Percentiles rank a stretch among this genome's conserved stretches.
These are phyloP conservation scores for Lagria hirta DNA, from an alignment of 2,888 invertebrate genomes.

Conservation along the genomic window DNA sequence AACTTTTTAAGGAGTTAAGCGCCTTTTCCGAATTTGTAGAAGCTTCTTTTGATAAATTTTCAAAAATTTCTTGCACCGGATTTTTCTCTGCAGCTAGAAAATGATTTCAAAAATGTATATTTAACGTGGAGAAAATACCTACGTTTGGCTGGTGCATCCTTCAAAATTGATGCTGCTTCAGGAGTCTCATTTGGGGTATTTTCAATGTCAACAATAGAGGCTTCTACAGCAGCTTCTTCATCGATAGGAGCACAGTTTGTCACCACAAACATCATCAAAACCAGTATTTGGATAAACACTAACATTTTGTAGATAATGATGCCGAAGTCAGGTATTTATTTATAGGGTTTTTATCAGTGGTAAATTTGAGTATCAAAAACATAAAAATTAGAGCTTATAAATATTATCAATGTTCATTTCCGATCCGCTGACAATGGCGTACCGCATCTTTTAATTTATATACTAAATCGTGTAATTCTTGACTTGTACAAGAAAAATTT, in stretches of 20 bases:
- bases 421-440: conserved; percentile 62
- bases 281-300: too few species aligned
- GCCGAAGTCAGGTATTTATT: background rate
- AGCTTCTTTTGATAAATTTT: conserved; percentile 10
- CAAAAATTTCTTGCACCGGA: conserved; percentile 14
- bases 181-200: background rate
- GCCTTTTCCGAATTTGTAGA: conserved; percentile 9
- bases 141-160: conserved; percentile 5
- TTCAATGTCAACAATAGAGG: too few species aligned
- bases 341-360: conserved; percentile 9
- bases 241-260: conserved; percentile 6
- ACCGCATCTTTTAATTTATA: conserved; percentile 67
- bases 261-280: too few species aligned
- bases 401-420: conserved; percentile 33
- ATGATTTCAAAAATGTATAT: background rate
- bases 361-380: conserved; percentile 12
- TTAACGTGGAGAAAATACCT: conserved; percentile 1
- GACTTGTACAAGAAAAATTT: conserved; percentile 63
- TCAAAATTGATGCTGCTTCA: background rate
- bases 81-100: conserved; percentile 5
- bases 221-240: too few species aligned
- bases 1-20: conserved; percentile 8
- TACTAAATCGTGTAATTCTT: conserved; percentile 67
- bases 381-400: conserved; percentile 12
- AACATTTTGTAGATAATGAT: too few species aligned